phyloP scores from a whole-genome alignment of 2,888 invertebrate species.

The Pollenia labialis region DNA sequence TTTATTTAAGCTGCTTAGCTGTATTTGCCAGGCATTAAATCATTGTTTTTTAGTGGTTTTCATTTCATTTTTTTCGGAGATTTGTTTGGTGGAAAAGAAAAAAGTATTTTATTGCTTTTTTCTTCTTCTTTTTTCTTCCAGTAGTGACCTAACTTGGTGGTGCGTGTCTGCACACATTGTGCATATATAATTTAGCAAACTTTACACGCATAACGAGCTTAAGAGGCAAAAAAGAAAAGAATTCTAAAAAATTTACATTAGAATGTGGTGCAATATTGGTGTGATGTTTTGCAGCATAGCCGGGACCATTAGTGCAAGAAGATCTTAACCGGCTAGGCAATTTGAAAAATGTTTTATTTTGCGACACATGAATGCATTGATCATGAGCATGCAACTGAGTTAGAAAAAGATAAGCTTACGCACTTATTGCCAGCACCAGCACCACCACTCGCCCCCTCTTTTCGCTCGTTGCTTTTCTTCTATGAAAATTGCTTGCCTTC shows the following conservation, averaged over 20 bases:
- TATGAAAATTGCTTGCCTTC: background rate
- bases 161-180: constrained; percentile 70
- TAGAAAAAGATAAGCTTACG: constrained; percentile 49
- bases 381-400: constrained; percentile 72
- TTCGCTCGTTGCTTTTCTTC: background rate
- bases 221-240: background rate
- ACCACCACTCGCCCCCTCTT: constrained; percentile 39
- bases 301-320: constrained; percentile 27
- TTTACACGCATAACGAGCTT: constrained; percentile 61
- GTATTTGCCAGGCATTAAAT: constrained; percentile 62
- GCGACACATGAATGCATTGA: constrained; percentile 73
- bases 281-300: constrained; percentile 32
- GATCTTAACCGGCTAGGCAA: constrained; percentile 28
- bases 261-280: constrained; percentile 57
- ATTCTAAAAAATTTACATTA: constrained; percentile 58
- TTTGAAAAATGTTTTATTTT: constrained; percentile 73
- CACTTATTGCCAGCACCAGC: background rate
- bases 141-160: constrained; percentile 71
- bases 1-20: constrained; percentile 64
- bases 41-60: constrained; percentile 57
- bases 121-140: constrained; percentile 34
- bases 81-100: constrained; percentile 48
- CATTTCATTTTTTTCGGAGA: constrained; percentile 7
- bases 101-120: constrained; percentile 62
- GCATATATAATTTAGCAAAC: constrained; percentile 65